These are phyloP conservation scores for Fulmarus glacialis DNA, from an alignment of 2,113 vertebrate genomes.

Conservation along the genomic window DNA sequence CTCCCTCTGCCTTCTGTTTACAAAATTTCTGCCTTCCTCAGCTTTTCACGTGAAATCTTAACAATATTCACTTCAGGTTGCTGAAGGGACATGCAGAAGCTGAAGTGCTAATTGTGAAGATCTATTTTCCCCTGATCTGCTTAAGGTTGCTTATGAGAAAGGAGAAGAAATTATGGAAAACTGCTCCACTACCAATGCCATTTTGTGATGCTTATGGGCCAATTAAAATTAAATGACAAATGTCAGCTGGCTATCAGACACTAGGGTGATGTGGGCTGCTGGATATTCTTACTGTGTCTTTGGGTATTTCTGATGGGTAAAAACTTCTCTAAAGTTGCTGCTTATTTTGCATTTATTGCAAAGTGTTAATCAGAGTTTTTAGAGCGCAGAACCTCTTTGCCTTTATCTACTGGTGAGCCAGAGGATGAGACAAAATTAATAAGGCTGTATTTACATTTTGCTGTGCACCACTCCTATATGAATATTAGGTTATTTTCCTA, in stretches of 20 bases:
- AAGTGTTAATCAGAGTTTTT: neutral
- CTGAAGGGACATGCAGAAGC: neutral
- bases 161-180: neutral
- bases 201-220: neutral
- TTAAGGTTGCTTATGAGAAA: neutral
- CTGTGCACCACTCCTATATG: neutral
- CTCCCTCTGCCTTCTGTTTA: neutral
- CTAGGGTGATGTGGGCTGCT: neutral
- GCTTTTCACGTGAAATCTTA: neutral
- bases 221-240: neutral
- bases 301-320: neutral
- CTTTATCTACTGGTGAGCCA: neutral
- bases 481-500: neutral
- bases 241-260: neutral
- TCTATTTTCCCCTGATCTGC: accelerated
- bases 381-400: neutral
- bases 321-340: neutral
- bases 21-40: neutral
- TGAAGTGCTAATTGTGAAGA: neutral
- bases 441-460: neutral
- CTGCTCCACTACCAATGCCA: neutral
- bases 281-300: neutral
- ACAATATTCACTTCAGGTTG: neutral
- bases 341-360: neutral
- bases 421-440: neutral